Conservation (phyloP, 2,888 invertebrate species). For the Ichneumoninae sp. region DNA sequence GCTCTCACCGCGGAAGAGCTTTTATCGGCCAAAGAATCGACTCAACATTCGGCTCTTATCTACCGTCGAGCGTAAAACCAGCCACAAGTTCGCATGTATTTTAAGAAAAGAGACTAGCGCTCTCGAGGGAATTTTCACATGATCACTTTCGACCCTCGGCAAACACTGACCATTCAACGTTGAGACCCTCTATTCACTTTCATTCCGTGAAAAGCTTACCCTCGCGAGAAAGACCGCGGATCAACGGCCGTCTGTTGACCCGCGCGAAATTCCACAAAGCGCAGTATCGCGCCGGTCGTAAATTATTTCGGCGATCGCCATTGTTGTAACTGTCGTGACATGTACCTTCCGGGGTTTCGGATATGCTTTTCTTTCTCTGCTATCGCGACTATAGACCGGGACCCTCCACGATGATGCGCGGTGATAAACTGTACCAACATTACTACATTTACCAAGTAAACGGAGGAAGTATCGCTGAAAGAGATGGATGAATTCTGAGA, state of each 20-base stretch:
- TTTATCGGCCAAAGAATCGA: background rate
- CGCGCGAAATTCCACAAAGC: slow-evolving; percentile 39
- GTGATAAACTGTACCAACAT: slow-evolving; percentile 14
- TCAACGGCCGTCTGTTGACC: slow-evolving; percentile 46
- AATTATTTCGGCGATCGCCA: slow-evolving; percentile 52
- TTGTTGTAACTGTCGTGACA: slow-evolving; percentile 45
- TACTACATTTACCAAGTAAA: background rate
- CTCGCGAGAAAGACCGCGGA: slow-evolving; percentile 25
- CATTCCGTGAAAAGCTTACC: slow-evolving; percentile 50
- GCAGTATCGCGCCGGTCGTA: slow-evolving; percentile 28
- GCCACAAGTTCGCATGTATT: slow-evolving; percentile 31
- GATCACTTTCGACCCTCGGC: slow-evolving; percentile 41
- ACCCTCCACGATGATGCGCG: slow-evolving; percentile 12
- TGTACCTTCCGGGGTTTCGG: slow-evolving; percentile 14
- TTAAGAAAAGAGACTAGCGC: slow-evolving; percentile 11
- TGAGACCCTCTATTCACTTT: slow-evolving; percentile 51
- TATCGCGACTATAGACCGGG: background rate
- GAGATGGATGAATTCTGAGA: background rate
- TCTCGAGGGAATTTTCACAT: slow-evolving; percentile 52
- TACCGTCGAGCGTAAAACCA: background rate
- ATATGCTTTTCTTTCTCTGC: background rate
- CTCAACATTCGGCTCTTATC: background rate
- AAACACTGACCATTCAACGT: slow-evolving; percentile 59
- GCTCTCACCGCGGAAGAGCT: background rate
- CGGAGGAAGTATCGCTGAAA: background rate